These are phyloP conservation scores for Muscicapa adusta DNA, from an alignment of 2,113 vertebrate genomes.

Conservation along the genomic window DNA sequence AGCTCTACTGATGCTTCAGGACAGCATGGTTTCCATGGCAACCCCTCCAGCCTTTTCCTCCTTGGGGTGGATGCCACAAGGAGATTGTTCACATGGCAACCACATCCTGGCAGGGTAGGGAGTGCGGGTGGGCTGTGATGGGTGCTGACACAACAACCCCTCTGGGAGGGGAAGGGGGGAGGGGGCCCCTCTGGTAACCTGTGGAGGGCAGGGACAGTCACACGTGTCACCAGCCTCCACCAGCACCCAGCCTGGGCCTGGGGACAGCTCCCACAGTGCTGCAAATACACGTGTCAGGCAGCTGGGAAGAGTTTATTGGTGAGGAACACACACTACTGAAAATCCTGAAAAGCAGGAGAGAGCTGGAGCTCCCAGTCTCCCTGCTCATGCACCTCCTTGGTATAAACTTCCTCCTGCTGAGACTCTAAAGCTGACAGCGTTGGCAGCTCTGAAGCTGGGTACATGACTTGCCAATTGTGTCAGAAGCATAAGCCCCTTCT, in stretches of 20 bases:
- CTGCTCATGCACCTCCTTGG: background rate
- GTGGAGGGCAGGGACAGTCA: background rate
- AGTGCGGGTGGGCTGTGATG: background rate
- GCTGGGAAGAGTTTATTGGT: background rate
- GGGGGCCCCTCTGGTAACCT: rapidly evolving
- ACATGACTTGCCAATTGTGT: background rate
- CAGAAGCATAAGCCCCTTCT: background rate
- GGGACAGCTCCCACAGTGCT: background rate
- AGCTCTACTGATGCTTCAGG: background rate
- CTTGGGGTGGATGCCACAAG: background rate
- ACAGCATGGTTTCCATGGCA: constrained; percentile 3
- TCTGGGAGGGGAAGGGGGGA: background rate
- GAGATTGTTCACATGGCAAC: constrained; percentile 33
- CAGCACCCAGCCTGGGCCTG: rapidly evolving
- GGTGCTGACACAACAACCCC: background rate
- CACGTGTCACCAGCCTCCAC: rapidly evolving
- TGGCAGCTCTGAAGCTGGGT: background rate
- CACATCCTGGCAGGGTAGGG: background rate
- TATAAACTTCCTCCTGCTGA: background rate
- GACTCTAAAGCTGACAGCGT: background rate
- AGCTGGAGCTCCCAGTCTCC: background rate
- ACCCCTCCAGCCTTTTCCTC: background rate
- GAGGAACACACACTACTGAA: background rate
- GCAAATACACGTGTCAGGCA: background rate
- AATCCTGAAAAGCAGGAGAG: background rate